Evolutionary conservation across 2,888 invertebrate species (phyloP).

Genomic region (Allacma fusca): DNA sequence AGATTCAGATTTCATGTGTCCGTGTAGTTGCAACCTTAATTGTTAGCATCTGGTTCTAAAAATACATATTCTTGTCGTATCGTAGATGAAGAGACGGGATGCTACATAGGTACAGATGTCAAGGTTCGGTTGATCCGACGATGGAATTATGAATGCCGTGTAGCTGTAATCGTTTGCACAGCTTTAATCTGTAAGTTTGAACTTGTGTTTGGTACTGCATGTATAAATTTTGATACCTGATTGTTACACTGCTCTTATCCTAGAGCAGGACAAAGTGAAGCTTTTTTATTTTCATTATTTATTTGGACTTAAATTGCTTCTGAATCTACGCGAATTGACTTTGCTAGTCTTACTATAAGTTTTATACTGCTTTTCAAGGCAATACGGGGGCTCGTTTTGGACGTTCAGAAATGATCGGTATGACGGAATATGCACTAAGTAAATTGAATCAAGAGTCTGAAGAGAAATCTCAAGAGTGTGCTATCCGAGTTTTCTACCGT

Average conservation of each 20-base stretch:
- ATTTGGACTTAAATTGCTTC: no score
- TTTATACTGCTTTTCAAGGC: constrained; percentile 1
- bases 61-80: constrained; percentile 59
- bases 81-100: constrained; percentile 89
- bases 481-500: constrained; percentile 80
- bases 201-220: background rate
- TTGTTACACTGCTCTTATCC: no score
- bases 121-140: constrained; percentile 83
- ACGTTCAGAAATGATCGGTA: constrained; percentile 65
- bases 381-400: constrained; percentile 39
- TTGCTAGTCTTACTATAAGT: no score
- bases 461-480: constrained; percentile 71
- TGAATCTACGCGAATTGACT: no score
- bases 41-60: constrained; percentile 6
- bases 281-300: no score
- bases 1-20: background rate
- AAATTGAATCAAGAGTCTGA: constrained; percentile 65
- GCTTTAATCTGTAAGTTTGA: constrained; percentile 73
- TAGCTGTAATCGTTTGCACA: constrained; percentile 84
- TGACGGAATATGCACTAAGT: constrained; percentile 68
- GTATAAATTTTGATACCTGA: background rate
- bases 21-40: background rate
- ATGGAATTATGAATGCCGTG: constrained; percentile 89
- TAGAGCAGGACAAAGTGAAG: no score
- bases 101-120: constrained; percentile 77